Percentiles rank a stretch among this genome's conserved stretches.
phyloP scores from a whole-genome alignment of 2,888 invertebrate species.

The Meteorus cinctellus region DNA sequence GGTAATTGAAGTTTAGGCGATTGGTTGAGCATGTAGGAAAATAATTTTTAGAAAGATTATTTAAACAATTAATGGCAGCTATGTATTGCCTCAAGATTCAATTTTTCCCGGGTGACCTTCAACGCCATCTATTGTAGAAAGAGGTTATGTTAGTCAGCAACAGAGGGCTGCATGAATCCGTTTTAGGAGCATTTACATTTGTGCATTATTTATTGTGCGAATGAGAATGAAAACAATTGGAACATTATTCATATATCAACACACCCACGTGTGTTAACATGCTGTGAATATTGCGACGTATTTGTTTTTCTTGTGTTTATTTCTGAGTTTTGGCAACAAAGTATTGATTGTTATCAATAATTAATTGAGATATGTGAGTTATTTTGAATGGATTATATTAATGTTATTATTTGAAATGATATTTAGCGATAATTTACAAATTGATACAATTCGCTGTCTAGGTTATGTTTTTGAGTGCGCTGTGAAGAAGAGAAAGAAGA shows the following conservation, averaged over 20 bases:
- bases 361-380: not conserved
- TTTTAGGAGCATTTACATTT: not conserved
- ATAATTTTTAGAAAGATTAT: too few relatives aligned
- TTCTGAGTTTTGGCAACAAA: not conserved
- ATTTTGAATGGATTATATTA: not conserved
- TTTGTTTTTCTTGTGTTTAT: not conserved
- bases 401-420: not conserved
- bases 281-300: not conserved
- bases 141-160: not conserved
- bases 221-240: not conserved
- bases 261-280: slow-evolving; percentile 1
- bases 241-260: not conserved
- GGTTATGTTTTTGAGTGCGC: not conserved
- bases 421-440: not conserved
- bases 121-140: not conserved
- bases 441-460: not conserved
- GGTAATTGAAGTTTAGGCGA: too few relatives aligned
- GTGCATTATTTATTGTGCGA: not conserved
- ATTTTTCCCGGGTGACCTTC: not conserved
- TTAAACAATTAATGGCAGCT: too few relatives aligned
- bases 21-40: too few relatives aligned
- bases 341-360: not conserved
- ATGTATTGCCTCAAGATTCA: too few relatives aligned
- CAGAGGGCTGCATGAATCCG: not conserved
- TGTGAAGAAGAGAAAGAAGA: not conserved